These are phyloP conservation scores for Rhagoletis pomonella DNA, from an alignment of 1,140 invertebrate species.

Conservation along the genomic window DNA sequence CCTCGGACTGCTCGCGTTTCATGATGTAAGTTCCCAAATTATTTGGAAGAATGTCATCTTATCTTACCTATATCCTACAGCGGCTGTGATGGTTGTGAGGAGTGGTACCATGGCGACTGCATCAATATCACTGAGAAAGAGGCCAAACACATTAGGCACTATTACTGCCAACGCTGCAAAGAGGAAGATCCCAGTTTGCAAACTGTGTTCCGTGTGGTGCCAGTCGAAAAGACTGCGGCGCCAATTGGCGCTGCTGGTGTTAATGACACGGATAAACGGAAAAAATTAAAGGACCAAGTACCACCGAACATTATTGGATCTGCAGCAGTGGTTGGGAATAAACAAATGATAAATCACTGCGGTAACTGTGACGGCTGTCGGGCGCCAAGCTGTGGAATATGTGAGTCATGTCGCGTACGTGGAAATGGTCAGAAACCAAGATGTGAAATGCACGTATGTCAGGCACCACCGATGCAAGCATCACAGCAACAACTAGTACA, in stretches of 20 bases:
- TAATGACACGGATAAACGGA: neutral
- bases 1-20: slow-evolving; percentile 93
- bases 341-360: slow-evolving; percentile 77
- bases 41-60: neutral
- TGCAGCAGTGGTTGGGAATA: slow-evolving; percentile 4
- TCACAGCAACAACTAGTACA: slow-evolving; percentile 30
- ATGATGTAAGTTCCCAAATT: slow-evolving; percentile 90
- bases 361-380: slow-evolving; percentile 90
- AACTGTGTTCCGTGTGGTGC: slow-evolving; percentile 80
- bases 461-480: slow-evolving; percentile 17
- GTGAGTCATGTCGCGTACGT: slow-evolving; percentile 85
- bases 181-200: slow-evolving; percentile 88
- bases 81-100: slow-evolving; percentile 97
- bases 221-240: slow-evolving; percentile 63
- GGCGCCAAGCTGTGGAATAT: slow-evolving; percentile 88
- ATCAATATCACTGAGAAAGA: slow-evolving; percentile 95
- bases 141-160: slow-evolving; percentile 94
- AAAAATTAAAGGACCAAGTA: slow-evolving; percentile 54
- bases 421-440: slow-evolving; percentile 85
- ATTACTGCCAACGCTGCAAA: slow-evolving; percentile 90
- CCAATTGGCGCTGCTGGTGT: slow-evolving; percentile 54
- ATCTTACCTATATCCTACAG: slow-evolving; percentile 73
- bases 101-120: slow-evolving; percentile 99
- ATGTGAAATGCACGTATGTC: slow-evolving; percentile 78
- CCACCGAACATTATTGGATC: slow-evolving; percentile 54